Conservation (phyloP, 1,140 invertebrate genomes). For the Hormaphis cornu region DNA sequence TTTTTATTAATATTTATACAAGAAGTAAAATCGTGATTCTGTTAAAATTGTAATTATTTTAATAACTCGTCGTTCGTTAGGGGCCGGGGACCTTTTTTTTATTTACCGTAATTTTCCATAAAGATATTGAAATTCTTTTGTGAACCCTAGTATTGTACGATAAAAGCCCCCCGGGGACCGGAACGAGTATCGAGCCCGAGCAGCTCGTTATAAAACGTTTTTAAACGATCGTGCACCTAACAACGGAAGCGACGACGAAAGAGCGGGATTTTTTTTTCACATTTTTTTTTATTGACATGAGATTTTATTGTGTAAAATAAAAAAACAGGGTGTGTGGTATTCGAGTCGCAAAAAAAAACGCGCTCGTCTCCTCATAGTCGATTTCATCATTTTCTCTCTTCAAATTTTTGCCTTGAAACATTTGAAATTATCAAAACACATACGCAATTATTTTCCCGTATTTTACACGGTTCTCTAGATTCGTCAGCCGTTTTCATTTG, state of each 20-base stretch:
- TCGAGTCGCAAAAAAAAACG: too few species aligned
- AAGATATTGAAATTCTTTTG: constrained; percentile 28
- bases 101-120: not conserved
- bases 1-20: not conserved
- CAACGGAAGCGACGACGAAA: not conserved
- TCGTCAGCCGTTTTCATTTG: too few species aligned
- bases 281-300: constrained; percentile 1
- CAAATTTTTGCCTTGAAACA: too few species aligned
- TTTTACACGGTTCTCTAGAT: too few species aligned
- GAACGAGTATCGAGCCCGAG: constrained; percentile 4
- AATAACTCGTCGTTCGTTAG: not conserved
- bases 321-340: too few species aligned
- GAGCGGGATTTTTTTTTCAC: too few species aligned
- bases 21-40: constrained; percentile 8
- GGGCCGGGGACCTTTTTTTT: not conserved
- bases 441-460: too few species aligned
- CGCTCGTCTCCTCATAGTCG: too few species aligned
- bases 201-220: constrained; percentile 16
- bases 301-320: constrained; percentile 3
- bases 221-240: constrained; percentile 8
- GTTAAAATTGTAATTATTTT: constrained; percentile 27
- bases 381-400: too few species aligned
- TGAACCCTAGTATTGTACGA: not conserved
- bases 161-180: constrained; percentile 1
- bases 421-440: too few species aligned